These are phyloP conservation scores for Phocoena phocoena DNA, from an alignment of 2,113 vertebrate species.

Conservation along the genomic window DNA sequence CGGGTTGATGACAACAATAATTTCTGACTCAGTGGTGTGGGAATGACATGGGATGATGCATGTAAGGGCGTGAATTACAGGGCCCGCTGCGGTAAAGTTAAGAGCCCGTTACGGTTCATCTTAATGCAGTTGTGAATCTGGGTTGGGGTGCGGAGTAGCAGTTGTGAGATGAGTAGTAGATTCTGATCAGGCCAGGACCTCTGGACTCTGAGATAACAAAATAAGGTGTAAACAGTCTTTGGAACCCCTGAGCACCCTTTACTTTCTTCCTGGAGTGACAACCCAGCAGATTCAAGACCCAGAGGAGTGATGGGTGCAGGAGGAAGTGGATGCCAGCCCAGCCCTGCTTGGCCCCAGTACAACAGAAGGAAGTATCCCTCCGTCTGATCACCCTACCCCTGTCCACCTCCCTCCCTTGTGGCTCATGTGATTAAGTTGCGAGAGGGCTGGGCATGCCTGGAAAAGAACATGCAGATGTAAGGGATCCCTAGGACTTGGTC, in stretches of 20 bases:
- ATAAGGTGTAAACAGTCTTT: not conserved
- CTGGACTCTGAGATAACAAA: not conserved
- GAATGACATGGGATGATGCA: not conserved
- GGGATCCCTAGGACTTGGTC: too few species aligned
- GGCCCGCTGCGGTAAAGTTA: not conserved
- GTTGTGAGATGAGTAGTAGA: not conserved
- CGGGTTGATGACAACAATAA: too few species aligned
- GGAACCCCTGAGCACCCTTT: not conserved
- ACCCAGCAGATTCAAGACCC: not conserved
- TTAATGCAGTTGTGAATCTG: not conserved
- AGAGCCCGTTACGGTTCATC: not conserved
- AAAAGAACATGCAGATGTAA: fast-evolving
- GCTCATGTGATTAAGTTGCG: not conserved
- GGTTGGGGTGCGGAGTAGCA: not conserved
- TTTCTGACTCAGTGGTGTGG: not conserved
- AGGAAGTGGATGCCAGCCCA: not conserved
- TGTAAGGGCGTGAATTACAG: not conserved
- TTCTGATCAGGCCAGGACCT: not conserved
- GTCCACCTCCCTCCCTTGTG: not conserved
- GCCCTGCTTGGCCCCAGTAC: not conserved
- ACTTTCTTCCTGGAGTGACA: not conserved
- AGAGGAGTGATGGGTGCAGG: not conserved
- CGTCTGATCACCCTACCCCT: not conserved
- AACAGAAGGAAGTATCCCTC: not conserved
- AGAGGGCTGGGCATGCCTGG: not conserved